phyloP scores from a whole-genome alignment of 2,113 vertebrate genomes.

The Grus americana region DNA sequence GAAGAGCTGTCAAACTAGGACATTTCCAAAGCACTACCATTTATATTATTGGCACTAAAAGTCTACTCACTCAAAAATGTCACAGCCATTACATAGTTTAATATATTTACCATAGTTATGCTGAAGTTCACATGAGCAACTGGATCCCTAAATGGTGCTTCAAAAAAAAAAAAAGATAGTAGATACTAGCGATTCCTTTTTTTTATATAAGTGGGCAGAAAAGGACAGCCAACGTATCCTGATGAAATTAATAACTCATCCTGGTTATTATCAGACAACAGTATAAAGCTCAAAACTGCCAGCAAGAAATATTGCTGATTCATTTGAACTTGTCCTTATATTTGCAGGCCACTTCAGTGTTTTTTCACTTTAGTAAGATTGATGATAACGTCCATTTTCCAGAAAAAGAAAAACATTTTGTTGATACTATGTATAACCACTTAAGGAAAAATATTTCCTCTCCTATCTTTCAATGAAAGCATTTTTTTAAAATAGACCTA shows the following conservation, averaged over 20 bases:
- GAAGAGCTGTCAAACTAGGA: neutral
- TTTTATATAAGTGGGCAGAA: neutral
- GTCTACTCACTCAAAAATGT: neutral
- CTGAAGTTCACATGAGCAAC: neutral
- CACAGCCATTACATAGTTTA: neutral
- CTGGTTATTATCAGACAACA: neutral
- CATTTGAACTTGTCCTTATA: neutral
- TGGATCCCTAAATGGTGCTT: neutral
- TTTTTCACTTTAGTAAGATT: constrained; percentile 26
- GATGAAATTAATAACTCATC: constrained; percentile 6
- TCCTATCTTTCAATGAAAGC: constrained; percentile 22
- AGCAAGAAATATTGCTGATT: constrained; percentile 1
- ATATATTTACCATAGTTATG: neutral
- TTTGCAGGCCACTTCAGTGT: constrained; percentile 3
- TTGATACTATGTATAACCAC: constrained; percentile 14
- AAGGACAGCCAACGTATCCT: neutral
- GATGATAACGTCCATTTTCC: neutral
- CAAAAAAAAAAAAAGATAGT: neutral
- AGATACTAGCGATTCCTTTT: neutral
- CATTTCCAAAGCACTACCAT: neutral
- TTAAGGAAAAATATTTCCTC: constrained; percentile 10
- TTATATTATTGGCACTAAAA: neutral
- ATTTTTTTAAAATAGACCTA: constrained; percentile 34
- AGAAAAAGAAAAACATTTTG: constrained; percentile 36
- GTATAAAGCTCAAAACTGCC: constrained; percentile 14